Evolutionary conservation across 2,113 vertebrate genomes (phyloP), one percentile per base, ranked within the genome.

Genomic region (Carettochelys insculpta): DNA sequence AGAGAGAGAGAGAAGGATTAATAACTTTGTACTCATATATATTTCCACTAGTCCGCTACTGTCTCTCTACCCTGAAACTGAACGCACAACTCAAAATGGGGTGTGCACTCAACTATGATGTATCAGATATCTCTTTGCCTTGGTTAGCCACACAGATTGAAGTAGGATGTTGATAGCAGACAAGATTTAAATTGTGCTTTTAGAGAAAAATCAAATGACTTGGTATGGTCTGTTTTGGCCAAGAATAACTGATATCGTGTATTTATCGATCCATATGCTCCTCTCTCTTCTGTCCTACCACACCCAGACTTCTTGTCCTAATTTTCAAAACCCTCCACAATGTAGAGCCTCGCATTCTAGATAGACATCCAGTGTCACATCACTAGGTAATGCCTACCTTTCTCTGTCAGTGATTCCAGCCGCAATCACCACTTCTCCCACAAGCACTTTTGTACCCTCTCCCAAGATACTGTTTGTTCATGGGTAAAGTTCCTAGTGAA

Each of bases 61-160:
- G 3, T 68, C 82, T 61, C 43, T 43, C 38, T 61, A 1, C 31
- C 38, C 19, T 38, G 20, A 79, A 50, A 80, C 1, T 3, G 61
- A 71, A 65, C 82, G 86, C 20, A 78, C 16, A 81, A 24, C 41
- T 76, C 84, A 78, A 90, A 94, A 58, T 17, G 50, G 11, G 78
- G 41, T 52, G 2, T 1, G 22, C 61, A 85, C 71, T 85, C 48
- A 54, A 0, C 79, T 76, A 94, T 29, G 52, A 91, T 0, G 0
- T 41, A 73, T 50, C 54, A n/a, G 78, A 27, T 34, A 56, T 83
- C 34, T 53, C 82, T 75, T 80, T 75, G 68, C 51, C 38, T 82
- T 77, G 38, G 87, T 86, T 11, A 92, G 86, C 91, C 19, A 51
- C 43, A 87, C 88, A 90, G 52, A 65, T n/a, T 77, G 81, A 93